phyloP scores from a whole-genome alignment of 2,888 invertebrate species.

The Marasmarcha lunaedactyla region DNA sequence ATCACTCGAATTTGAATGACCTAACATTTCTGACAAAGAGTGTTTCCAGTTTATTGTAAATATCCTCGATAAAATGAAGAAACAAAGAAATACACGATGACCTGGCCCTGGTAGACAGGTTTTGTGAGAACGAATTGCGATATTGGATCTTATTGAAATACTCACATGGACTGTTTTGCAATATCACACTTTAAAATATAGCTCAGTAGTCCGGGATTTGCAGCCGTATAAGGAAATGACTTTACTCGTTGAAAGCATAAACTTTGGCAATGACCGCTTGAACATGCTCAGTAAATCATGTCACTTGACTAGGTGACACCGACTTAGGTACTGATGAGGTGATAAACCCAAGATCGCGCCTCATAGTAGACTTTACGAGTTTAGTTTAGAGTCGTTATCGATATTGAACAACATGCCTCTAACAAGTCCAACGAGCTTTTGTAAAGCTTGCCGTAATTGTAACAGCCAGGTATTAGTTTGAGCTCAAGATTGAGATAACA shows the following conservation, averaged over 20 bases:
- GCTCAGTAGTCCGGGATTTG: slow-evolving; percentile 43
- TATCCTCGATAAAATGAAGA: slow-evolving; percentile 24
- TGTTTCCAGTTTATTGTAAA: not conserved
- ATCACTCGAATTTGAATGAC: not conserved
- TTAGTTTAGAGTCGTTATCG: no score
- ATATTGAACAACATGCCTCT: no score
- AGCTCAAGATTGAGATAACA: no score
- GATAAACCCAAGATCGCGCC: no score
- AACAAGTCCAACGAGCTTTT: not conserved
- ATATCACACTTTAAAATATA: slow-evolving; percentile 23
- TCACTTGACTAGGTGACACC: no score
- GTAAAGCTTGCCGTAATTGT: no score
- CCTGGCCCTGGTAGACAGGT: slow-evolving; percentile 39
- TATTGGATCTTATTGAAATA: slow-evolving; percentile 39
- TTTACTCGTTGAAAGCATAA: not conserved
- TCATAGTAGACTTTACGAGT: no score
- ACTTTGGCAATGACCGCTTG: slow-evolving; percentile 60
- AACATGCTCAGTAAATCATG: slow-evolving; percentile 15
- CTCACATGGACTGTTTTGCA: slow-evolving; percentile 38
- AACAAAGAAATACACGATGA: slow-evolving; percentile 31
- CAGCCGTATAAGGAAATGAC: slow-evolving; percentile 47
- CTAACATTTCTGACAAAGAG: not conserved
- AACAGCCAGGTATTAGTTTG: no score
- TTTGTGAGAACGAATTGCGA: slow-evolving; percentile 26
- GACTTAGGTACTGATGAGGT: no score